Evolutionary conservation across 2,888 invertebrate genomes (phyloP).

Genomic region (Elegia similella): DNA sequence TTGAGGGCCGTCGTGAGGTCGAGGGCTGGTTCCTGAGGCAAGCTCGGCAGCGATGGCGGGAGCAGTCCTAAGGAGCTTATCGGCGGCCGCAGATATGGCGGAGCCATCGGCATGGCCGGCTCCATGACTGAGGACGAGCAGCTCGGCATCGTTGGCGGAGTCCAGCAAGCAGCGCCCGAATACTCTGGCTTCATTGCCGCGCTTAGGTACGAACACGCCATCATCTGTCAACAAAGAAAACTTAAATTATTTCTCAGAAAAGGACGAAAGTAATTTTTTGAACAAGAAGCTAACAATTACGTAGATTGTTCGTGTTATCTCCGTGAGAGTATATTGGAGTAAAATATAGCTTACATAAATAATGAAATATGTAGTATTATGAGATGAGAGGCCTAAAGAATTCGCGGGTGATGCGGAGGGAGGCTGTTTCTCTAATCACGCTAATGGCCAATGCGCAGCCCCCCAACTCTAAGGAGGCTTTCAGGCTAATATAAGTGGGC

Average conservation of each 20-base stretch:
- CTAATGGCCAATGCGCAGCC: constrained; percentile 81
- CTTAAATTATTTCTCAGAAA: not conserved
- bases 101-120: constrained; percentile 26
- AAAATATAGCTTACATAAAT: constrained; percentile 77
- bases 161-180: constrained; percentile 62
- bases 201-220: constrained; percentile 77
- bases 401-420: constrained; percentile 59
- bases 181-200: constrained; percentile 57
- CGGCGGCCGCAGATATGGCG: constrained; percentile 32
- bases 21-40: constrained; percentile 56
- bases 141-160: constrained; percentile 49
- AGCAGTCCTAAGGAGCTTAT: constrained; percentile 28
- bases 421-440: constrained; percentile 74
- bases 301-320: constrained; percentile 64
- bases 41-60: constrained; percentile 24
- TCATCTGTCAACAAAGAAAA: constrained; percentile 66
- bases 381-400: constrained; percentile 79
- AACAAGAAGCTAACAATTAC: constrained; percentile 40
- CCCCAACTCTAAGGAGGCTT: constrained; percentile 57
- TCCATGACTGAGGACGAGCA: constrained; percentile 31
- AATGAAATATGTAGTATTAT: constrained; percentile 80
- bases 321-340: constrained; percentile 61
- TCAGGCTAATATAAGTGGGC: constrained; percentile 71
- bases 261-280: not conserved
- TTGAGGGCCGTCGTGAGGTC: constrained; percentile 59